Base-by-base conservation (phyloP, 64 coral and sea anemone species). In the Cladopsammia gracilis region DNA sequence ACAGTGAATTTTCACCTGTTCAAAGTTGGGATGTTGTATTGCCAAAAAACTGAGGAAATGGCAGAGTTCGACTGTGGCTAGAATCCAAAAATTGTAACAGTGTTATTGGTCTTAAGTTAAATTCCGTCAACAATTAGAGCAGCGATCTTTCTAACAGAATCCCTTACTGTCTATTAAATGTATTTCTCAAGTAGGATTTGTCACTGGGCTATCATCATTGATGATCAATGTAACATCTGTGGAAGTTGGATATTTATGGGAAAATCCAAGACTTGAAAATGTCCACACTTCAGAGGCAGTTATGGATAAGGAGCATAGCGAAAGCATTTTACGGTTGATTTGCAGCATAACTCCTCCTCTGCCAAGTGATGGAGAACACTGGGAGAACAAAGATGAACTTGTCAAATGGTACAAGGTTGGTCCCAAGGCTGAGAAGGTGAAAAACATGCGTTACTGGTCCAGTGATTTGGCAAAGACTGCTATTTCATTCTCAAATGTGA, bases 161-260 rank as follows among this genome's bases (percentile, higher is more conserved):
- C 34, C 34, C 34, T 34, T 34, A 34, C 34, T 34, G 34, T 34
- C 34, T 25, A 24, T 7, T 26, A 13, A 25, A 70, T 70, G 25
- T 42, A 44, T 10, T 48, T 25, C 3, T 20, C 7, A 23, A 11
- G n/a, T 10, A 84, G 80, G 61, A 10, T 68, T 84, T 43, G 80
- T 64, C 47, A 49, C 16, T 66, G 60, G 45, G 2, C 48, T 47
- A 23, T 84, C 58, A 13, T 64, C 59, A 24, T 7, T 50, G 62
- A 2, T 50, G 20, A 67, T 85, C n/a, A 92, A 92, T 92, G 80
- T 54, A 10, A 85, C 79, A 7, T 92, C 90, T 58, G 53, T 92
- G 7, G 47, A 92, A 48, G 90, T 92, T 42, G 90, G 90, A 10
- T 92, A 72, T 72, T 62, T 92, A 62, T 92, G 78, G 80, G 90